These are phyloP conservation scores for Macrobrachium nipponense DNA, from an alignment of 1,140 invertebrate genomes.

Conservation along the genomic window DNA sequence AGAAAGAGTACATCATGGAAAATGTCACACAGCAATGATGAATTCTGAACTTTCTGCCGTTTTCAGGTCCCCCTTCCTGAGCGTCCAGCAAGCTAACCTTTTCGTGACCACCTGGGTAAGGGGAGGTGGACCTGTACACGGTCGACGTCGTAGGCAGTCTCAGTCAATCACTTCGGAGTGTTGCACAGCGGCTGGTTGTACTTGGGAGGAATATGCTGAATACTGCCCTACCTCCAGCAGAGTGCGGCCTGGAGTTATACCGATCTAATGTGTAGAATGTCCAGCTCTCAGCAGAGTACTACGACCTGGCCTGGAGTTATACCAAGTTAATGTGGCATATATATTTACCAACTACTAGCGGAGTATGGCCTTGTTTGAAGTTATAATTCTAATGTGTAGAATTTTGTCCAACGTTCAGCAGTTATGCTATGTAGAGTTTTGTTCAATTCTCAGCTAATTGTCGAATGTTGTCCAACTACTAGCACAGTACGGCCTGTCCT, in stretches of 20 bases:
- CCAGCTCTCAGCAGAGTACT: neutral
- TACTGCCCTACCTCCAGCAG: conserved; percentile 36
- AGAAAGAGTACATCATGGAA: too few relatives aligned
- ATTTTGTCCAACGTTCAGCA: too few relatives aligned
- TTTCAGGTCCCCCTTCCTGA: conserved; percentile 29
- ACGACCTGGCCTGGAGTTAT: neutral
- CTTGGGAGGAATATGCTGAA: conserved; percentile 50
- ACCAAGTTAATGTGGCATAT: neutral
- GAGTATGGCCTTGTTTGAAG: too few relatives aligned
- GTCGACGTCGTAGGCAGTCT: conserved; percentile 12
- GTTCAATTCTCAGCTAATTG: too few relatives aligned
- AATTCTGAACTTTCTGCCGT: neutral
- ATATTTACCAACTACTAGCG: too few relatives aligned
- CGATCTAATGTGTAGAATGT: neutral
- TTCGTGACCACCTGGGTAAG: conserved; percentile 44
- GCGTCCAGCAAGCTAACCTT: conserved; percentile 43
- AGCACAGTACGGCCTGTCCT: too few relatives aligned
- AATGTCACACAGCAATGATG: too few relatives aligned
- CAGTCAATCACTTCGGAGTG: conserved; percentile 38
- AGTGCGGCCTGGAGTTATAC: neutral
- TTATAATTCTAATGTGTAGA: too few relatives aligned
- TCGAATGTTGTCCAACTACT: too few relatives aligned
- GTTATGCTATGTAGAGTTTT: too few relatives aligned
- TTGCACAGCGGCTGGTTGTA: conserved; percentile 32
- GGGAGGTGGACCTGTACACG: neutral